Evolutionary conservation across 2,797 vertebrate species (phyloP).

Genomic region (Cyclura pinguis): DNA sequence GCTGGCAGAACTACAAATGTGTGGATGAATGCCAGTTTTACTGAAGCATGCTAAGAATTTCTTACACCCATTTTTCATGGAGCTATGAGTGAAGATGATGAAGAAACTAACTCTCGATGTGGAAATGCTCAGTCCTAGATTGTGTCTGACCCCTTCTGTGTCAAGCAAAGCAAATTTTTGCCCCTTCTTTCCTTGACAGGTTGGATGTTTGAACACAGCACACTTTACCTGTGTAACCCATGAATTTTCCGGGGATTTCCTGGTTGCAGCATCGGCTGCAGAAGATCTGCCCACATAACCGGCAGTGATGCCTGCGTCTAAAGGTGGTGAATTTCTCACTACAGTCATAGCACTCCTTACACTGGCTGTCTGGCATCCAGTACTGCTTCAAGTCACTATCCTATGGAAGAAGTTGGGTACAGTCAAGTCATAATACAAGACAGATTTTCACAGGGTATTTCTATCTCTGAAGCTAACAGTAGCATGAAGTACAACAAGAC

Average conservation of each 20-base stretch:
- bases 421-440: neutral
- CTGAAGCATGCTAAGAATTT: neutral
- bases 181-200: neutral
- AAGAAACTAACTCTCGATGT: neutral
- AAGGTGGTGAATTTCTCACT: constrained; percentile 99
- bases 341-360: constrained; percentile 98
- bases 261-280: constrained; percentile 99
- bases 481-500: neutral
- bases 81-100: neutral
- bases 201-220: neutral
- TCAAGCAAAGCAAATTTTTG: neutral
- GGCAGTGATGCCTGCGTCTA: constrained; percentile 94
- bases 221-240: constrained; percentile 95
- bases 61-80: neutral
- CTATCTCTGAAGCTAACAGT: neutral
- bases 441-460: neutral
- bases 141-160: too few relatives aligned
- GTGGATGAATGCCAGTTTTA: neutral
- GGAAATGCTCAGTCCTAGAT: neutral
- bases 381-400: constrained; percentile 99
- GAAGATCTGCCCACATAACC: constrained; percentile 98
- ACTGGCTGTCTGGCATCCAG: constrained; percentile 99
- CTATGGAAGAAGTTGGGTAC: constrained; percentile 72
- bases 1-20: too few relatives aligned
- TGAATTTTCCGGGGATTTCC: constrained; percentile 99